A percentile compares a stretch with the other conserved stretches of the same genome.
These are phyloP conservation scores for Asteroscopus sphinx DNA, from an alignment of 2,888 invertebrate species.

Conservation along the genomic window DNA sequence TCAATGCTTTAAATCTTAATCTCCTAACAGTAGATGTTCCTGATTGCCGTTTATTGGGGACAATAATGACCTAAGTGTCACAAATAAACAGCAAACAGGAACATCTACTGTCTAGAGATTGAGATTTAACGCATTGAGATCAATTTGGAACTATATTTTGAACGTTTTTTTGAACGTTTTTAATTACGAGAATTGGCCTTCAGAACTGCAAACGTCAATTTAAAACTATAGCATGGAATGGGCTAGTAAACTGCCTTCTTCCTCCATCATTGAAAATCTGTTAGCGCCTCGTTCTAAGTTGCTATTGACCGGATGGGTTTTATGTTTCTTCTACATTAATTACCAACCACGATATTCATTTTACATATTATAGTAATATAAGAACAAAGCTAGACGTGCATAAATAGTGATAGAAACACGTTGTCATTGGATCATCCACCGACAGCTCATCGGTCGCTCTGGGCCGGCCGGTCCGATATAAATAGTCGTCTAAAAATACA, in stretches of 20 bases:
- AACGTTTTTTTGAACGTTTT: too few species aligned
- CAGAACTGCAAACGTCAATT: slow-evolving; percentile 16
- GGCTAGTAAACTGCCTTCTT: slow-evolving; percentile 9
- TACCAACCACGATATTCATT: slow-evolving; percentile 5
- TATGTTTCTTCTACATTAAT: slow-evolving; percentile 19
- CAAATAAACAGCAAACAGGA: too few species aligned
- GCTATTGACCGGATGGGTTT: slow-evolving; percentile 13
- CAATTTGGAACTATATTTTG: too few species aligned
- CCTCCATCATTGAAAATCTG: slow-evolving; percentile 24
- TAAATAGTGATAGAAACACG: slow-evolving; percentile 58
- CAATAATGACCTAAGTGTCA: too few species aligned
- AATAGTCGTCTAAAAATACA: slow-evolving; percentile 87
- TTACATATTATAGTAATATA: slow-evolving; percentile 11
- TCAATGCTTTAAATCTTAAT: too few species aligned
- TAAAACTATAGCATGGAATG: slow-evolving; percentile 2
- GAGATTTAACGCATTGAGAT: too few species aligned
- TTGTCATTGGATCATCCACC: slow-evolving; percentile 72
- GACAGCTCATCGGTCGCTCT: slow-evolving; percentile 72
- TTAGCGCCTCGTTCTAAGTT: slow-evolving; percentile 3
- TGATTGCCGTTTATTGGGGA: too few species aligned
- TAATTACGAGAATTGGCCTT: too few species aligned
- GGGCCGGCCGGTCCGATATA: slow-evolving; percentile 85
- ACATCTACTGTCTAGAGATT: too few species aligned
- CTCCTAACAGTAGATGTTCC: too few species aligned
- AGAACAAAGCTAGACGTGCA: slow-evolving; percentile 30